These are phyloP conservation scores for Hystrix cristata DNA, from an alignment of 2,113 vertebrate species.

Conservation along the genomic window DNA sequence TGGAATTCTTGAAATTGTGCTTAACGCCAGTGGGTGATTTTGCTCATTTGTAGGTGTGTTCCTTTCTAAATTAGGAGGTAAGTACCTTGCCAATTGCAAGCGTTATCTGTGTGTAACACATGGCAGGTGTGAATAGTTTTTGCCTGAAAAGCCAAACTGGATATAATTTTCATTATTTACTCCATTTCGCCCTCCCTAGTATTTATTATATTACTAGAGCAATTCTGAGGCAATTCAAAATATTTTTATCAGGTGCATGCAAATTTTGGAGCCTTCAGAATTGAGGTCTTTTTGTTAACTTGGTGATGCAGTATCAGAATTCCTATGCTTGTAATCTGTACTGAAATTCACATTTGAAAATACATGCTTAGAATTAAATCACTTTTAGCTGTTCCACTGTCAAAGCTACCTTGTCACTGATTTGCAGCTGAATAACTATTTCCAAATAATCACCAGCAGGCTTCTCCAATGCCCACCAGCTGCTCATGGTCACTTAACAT, in stretches of 20 bases:
- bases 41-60: neutral
- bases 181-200: neutral
- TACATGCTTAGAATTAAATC: slow-evolving; percentile 31
- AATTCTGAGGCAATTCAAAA: neutral
- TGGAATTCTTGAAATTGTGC: neutral
- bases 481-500: neutral
- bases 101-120: neutral
- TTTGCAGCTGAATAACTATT: neutral
- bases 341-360: slow-evolving; percentile 23
- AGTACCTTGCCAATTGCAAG: neutral
- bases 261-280: neutral
- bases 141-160: neutral
- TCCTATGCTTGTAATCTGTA: slow-evolving; percentile 1
- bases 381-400: neutral
- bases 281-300: neutral
- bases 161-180: slow-evolving; percentile 9
- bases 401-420: neutral
- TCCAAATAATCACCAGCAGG: neutral
- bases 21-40: neutral
- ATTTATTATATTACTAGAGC: neutral
- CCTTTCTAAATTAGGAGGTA: neutral
- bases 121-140: neutral
- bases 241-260: neutral
- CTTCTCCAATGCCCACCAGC: neutral
- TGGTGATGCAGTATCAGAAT: neutral